Base-by-base conservation (phyloP, 2,888 invertebrate species). In the Arrhopalites spinosus region DNA sequence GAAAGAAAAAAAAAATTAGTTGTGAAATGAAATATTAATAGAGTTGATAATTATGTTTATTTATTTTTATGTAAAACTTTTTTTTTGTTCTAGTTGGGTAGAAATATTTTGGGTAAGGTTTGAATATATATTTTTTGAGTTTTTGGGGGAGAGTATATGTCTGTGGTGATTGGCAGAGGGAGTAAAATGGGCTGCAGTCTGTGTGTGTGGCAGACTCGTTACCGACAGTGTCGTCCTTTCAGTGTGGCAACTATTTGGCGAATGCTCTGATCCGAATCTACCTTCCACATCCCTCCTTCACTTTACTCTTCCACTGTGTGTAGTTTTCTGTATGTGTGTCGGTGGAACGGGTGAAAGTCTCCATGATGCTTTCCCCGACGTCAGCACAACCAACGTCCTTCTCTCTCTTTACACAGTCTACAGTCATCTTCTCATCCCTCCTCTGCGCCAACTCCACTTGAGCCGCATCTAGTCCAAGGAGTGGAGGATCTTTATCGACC, bases 401-500 rank as follows among this genome's bases (percentile, higher is more conserved):
- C 53, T 56, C 8, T 20, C 20, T 56, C 27, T 11, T 25, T 36
- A 36, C 36, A 36, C 36, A n/a, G n/a, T n/a, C n/a, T 36, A 36
- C 36, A 36, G 36, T 36, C 50, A 61, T 59, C 20, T 53, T 20
- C n/a, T 20, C 25, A 73, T 61, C 77, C 69, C 73, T 63, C 61
- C 75, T 77, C 78, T 71, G 77, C 77, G 79, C 76, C 36, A 36
- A 36, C 36, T 72, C 77, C 73, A 78, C 67, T 77, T 56, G 61
- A 74, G 66, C 77, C 73, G 78, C 79, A 77, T 69, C 77, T 64
- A 36, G 36, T 36, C 59, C 56, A 75, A 79, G 78, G 74, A 79
- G 79, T 79, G 78, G 78, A 80, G 79, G 80, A 78, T 76, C 78
- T 78, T 80, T 81, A 82, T 82, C 81, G 81, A 82, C 80, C 81